Conservation (phyloP, 2,888 invertebrate genomes). For the Mesorhabditis sp. region DNA sequence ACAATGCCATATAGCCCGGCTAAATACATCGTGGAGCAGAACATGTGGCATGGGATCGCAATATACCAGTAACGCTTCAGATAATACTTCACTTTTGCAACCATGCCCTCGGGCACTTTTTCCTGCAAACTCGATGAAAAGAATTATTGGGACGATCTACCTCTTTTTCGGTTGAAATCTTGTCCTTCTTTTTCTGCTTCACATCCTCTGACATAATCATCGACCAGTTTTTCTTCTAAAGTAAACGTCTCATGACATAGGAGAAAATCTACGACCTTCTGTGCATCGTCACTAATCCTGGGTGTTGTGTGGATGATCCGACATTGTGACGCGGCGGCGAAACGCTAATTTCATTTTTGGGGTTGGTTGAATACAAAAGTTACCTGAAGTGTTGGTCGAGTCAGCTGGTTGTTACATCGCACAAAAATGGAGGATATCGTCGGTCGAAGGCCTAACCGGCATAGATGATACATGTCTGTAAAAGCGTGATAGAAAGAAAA, state of each 20-base stretch:
- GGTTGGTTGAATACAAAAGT: too few species aligned
- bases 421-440: too few species aligned
- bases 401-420: too few species aligned
- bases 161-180: constrained; percentile 36
- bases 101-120: constrained; percentile 37
- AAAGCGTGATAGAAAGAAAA: too few species aligned
- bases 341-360: too few species aligned
- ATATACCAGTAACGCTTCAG: constrained; percentile 81
- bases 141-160: constrained; percentile 5
- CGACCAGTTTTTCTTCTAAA: constrained; percentile 22
- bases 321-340: not conserved
- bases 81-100: constrained; percentile 54
- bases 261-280: constrained; percentile 9
- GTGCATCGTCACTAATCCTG: constrained; percentile 3
- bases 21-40: constrained; percentile 83
- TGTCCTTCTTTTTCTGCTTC: constrained; percentile 36
- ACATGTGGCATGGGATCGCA: constrained; percentile 83
- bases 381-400: too few species aligned
- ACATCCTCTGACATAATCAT: constrained; percentile 47
- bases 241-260: not conserved
- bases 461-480: too few species aligned
- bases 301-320: constrained; percentile 3
- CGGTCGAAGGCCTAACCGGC: too few species aligned
- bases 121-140: constrained; percentile 22
- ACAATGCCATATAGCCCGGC: constrained; percentile 72